Conservation (phyloP, 2,113 vertebrate species). For the Pelmatolapia mariae region DNA sequence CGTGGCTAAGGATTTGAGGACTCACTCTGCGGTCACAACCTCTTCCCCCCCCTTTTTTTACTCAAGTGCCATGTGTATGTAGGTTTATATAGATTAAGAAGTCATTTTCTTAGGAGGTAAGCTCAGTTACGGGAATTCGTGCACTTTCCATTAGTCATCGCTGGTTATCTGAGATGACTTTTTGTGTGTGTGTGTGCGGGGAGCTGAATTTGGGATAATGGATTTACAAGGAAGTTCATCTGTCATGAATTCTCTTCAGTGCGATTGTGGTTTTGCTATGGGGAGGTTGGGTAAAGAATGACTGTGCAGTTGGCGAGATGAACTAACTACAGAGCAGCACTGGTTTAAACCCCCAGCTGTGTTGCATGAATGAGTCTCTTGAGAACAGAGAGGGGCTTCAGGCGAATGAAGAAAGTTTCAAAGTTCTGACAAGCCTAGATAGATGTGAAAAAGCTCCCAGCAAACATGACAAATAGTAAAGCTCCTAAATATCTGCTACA, state of each 20-base stretch:
- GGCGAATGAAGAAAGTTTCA: background rate
- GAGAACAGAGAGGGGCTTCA: background rate
- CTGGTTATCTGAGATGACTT: slow-evolving; percentile 6
- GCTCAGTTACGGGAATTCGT: slow-evolving; percentile 13
- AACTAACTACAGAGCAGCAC: background rate
- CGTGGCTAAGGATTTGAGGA: background rate
- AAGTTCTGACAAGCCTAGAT: background rate
- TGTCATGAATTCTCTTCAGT: background rate
- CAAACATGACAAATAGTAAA: background rate
- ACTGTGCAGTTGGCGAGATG: background rate
- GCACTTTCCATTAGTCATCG: slow-evolving; percentile 49
- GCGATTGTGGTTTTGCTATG: background rate
- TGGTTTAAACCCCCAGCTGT: background rate
- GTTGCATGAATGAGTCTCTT: background rate
- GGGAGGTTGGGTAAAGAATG: background rate
- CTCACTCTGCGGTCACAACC: background rate
- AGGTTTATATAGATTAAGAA: background rate
- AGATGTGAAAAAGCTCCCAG: background rate
- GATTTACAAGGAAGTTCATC: slow-evolving; percentile 16
- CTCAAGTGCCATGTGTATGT: background rate
- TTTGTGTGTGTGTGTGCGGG: background rate
- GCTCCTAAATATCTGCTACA: background rate
- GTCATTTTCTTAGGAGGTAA: background rate
- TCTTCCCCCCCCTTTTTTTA: background rate
- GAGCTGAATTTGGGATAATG: slow-evolving; percentile 34